phyloP scores from a whole-genome alignment of 2,797 vertebrate genomes.

The Bovichtus diacanthus region DNA sequence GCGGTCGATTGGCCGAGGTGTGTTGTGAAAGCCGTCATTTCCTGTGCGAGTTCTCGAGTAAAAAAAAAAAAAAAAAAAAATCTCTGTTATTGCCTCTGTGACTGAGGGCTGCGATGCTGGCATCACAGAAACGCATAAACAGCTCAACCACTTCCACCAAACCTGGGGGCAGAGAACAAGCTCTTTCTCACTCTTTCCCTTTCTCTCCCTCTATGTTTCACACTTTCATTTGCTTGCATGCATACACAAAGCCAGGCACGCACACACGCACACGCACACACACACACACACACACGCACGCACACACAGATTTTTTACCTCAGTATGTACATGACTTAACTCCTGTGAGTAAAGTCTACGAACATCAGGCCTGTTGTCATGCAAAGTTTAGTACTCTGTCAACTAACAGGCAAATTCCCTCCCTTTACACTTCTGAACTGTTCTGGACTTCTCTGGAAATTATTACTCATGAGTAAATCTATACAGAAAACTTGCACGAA shows the following conservation, averaged over 20 bases:
- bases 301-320: conserved; percentile 63
- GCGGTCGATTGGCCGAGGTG: conserved; percentile 61
- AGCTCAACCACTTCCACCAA: conserved; percentile 65
- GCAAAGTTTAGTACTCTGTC: conserved; percentile 58
- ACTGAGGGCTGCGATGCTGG: conserved; percentile 69
- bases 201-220: conserved; percentile 59
- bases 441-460: conserved; percentile 70
- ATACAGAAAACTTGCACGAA: conserved; percentile 70
- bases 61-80: conserved; percentile 14
- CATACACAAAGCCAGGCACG: conserved; percentile 51
- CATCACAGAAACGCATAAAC: conserved; percentile 78
- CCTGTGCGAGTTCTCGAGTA: conserved; percentile 69
- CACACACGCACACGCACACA: not conserved
- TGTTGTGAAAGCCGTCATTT: conserved; percentile 73
- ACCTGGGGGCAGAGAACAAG: conserved; percentile 54
- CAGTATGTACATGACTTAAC: conserved; percentile 75
- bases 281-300: conserved; percentile 14
- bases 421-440: conserved; percentile 69
- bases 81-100: conserved; percentile 67
- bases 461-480: conserved; percentile 69
- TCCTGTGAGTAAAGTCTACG: conserved; percentile 44
- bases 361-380: conserved; percentile 63
- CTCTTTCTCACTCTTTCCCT: conserved; percentile 73
- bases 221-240: conserved; percentile 63
- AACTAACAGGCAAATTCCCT: conserved; percentile 57